phyloP scores from a whole-genome alignment of 2,113 vertebrate species.

The Rattus norvegicus region DNA sequence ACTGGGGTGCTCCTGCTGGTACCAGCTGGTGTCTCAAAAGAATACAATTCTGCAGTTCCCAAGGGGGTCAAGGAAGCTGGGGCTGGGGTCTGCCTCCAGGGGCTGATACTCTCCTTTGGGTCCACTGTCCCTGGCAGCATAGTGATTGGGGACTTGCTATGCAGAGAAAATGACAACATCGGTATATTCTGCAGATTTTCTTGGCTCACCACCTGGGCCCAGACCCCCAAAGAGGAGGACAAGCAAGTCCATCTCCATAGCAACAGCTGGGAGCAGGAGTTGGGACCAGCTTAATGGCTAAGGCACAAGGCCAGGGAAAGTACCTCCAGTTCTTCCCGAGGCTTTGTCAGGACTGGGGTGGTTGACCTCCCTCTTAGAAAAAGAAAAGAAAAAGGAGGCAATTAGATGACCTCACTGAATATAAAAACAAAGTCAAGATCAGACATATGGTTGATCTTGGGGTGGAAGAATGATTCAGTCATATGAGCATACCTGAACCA shows the following conservation, averaged over 20 bases:
- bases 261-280: background rate
- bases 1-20: fast-evolving
- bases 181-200: fast-evolving
- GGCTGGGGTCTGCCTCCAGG: fast-evolving
- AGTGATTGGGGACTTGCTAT: fast-evolving
- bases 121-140: fast-evolving
- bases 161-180: fast-evolving
- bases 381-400: too few species aligned
- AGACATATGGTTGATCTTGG: too few species aligned
- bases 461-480: too few species aligned
- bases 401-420: too few species aligned
- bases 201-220: fast-evolving
- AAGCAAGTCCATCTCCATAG: slow-evolving; percentile 41
- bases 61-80: background rate
- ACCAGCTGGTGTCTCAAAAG: background rate
- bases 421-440: too few species aligned
- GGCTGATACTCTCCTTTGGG: fast-evolving
- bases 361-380: too few species aligned
- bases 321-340: too few species aligned
- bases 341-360: too few species aligned
- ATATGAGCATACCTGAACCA: too few species aligned
- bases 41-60: fast-evolving
- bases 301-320: too few species aligned
- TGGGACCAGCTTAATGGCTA: too few species aligned
- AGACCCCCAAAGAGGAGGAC: slow-evolving; percentile 52